Conservation (phyloP, 2,888 invertebrate genomes). For the Agrochola lota region DNA sequence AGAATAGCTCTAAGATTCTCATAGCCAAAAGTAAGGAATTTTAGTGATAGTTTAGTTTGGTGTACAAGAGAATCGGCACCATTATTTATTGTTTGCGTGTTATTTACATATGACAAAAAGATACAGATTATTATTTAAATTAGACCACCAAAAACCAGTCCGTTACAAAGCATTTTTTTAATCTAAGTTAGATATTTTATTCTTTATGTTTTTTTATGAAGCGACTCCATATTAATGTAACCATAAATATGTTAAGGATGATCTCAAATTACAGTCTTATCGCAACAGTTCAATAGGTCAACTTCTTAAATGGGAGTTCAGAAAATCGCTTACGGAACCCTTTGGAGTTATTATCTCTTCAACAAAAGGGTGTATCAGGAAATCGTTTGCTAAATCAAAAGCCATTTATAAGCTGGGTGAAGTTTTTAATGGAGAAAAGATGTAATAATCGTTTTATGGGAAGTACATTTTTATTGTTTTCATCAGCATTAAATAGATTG, state of each 20-base stretch:
- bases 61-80: too few species aligned
- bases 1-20: too few species aligned
- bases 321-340: conserved; percentile 52
- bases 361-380: conserved; percentile 60
- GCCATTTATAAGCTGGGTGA: conserved; percentile 42
- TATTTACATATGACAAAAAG: background rate
- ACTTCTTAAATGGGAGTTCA: conserved; percentile 48
- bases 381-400: conserved; percentile 63
- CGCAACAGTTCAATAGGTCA: conserved; percentile 1
- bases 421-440: conserved; percentile 38
- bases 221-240: background rate
- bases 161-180: background rate
- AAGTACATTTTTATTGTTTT: conserved; percentile 2
- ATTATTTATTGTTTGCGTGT: too few species aligned
- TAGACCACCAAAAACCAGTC: background rate
- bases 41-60: too few species aligned
- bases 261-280: background rate
- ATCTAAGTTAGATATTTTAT: too few species aligned
- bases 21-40: too few species aligned
- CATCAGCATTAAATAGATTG: background rate
- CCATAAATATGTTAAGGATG: background rate
- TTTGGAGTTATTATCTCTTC: conserved; percentile 56
- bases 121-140: background rate
- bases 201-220: background rate
- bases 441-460: conserved; percentile 10